Evolutionary conservation across 2,888 invertebrate species (phyloP), one percentile per base, ranked within the genome.

Genomic region (Apamea monoglypha): DNA sequence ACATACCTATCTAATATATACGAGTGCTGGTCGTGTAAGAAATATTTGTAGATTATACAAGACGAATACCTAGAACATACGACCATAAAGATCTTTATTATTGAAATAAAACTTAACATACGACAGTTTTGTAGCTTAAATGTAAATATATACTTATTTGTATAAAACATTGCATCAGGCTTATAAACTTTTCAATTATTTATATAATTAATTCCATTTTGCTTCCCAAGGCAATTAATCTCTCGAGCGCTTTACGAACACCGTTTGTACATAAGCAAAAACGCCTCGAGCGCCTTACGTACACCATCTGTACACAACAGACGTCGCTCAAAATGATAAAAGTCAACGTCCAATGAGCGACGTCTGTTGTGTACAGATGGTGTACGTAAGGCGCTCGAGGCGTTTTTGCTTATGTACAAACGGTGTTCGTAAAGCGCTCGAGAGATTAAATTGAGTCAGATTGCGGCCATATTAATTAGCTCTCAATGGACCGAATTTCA

Each of bases 51-150:
- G 2, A 53, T 7, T 32, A 44, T 72, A 56, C 6, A 53, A 67
- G 29, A 32, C 44, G 32, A 75, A 69, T 59, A 36, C 36, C 14
- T 70, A 36, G 25, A 73, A 67, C 18, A 67, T 82, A 61, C 10
- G n/a, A 76, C 32, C 29, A 53, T 76, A 74, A 68, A 72, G 50
- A 68, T 80, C 2, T 71, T 56, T 73, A 66, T 75, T 75, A 36
- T 77, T 69, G n/a, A 25, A 81, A 61, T 50, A 69, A 71, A 61
- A 70, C 14, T 74, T 53, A 72, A 53, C 50, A 66, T 68, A 81
- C 71, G 84, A 81, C 75, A 73, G 53, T 18, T 74, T 59, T 47
- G 59, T 67, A 36, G 18, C 32, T 50, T 81, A 77, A 40, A 44
- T 32, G 50, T 64, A 69, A 40, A 36, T 59, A 10, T n/a, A 21